Evolutionary conservation across 2,888 invertebrate genomes (phyloP).

Genomic region (Latrodectus hesperus): DNA sequence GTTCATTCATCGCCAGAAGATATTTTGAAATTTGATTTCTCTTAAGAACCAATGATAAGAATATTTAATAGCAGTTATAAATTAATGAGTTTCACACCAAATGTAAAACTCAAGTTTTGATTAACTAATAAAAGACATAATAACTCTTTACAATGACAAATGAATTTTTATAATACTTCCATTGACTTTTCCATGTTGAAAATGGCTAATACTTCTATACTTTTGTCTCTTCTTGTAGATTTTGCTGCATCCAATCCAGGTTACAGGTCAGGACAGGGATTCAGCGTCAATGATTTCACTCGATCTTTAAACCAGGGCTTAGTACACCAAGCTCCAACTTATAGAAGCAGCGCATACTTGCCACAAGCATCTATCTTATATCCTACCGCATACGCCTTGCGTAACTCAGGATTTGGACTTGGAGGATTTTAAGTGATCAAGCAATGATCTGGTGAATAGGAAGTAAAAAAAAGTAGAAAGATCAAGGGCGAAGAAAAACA

Average conservation of each 20-base stretch:
- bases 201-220: too few species aligned
- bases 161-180: too few species aligned
- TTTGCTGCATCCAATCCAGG: constrained; percentile 24
- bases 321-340: constrained; percentile 39
- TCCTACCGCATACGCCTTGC: constrained; percentile 39
- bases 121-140: too few species aligned
- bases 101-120: too few species aligned
- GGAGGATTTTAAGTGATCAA: constrained; percentile 28
- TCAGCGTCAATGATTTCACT: constrained; percentile 63
- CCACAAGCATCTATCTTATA: constrained; percentile 52
- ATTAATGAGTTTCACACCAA: too few species aligned
- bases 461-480: background rate
- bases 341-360: constrained; percentile 22
- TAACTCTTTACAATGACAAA: too few species aligned
- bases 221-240: background rate
- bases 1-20: too few species aligned
- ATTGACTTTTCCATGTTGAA: too few species aligned
- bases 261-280: constrained; percentile 46
- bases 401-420: constrained; percentile 44
- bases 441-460: background rate
- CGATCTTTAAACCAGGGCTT: constrained; percentile 52
- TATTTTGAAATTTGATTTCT: too few species aligned
- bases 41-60: too few species aligned
- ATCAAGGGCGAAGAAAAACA: background rate
- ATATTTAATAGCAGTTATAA: too few species aligned